A percentile compares a stretch with the other conserved stretches of the same genome.
Conservation (phyloP, 2,797 vertebrate genomes). For the Serranus cabrilla region DNA sequence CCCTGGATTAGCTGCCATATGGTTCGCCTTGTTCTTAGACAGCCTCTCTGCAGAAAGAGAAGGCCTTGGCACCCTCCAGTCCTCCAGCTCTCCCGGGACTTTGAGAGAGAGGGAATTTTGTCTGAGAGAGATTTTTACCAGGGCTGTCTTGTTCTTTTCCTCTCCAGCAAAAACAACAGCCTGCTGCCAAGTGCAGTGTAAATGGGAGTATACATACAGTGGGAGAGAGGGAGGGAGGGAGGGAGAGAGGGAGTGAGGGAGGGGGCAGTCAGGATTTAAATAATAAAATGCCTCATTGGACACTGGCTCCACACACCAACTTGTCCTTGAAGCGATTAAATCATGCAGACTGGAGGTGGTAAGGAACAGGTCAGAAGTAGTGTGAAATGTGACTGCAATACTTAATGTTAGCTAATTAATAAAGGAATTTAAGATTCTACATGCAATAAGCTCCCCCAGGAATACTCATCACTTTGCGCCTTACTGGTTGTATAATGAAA, state of each 20-base stretch:
- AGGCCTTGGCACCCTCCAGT: slow-evolving; percentile 61
- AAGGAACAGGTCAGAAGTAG: slow-evolving; percentile 28
- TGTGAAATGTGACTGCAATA: slow-evolving; percentile 14
- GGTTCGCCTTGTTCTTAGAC: slow-evolving; percentile 59
- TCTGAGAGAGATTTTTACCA: slow-evolving; percentile 69
- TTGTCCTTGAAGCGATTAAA: slow-evolving; percentile 65
- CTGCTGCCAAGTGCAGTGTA: slow-evolving; percentile 78
- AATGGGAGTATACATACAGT: slow-evolving; percentile 78
- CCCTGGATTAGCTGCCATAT: slow-evolving; percentile 45
- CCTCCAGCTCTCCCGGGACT: slow-evolving; percentile 53
- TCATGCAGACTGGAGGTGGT: slow-evolving; percentile 48
- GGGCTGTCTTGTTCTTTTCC: slow-evolving; percentile 80
- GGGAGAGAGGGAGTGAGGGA: slow-evolving; percentile 23
- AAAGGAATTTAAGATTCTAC: not conserved
- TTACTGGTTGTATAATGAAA: not conserved
- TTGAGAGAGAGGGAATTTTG: slow-evolving; percentile 68
- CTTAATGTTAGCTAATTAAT: not conserved
- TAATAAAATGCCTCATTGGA: slow-evolving; percentile 80
- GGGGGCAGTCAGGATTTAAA: slow-evolving; percentile 59
- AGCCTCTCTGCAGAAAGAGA: slow-evolving; percentile 52
- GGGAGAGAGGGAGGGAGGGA: slow-evolving; percentile 23
- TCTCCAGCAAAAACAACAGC: slow-evolving; percentile 79
- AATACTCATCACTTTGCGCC: not conserved
- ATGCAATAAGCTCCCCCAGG: not conserved
- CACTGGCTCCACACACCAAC: slow-evolving; percentile 64